Conservation (phyloP, 2,888 invertebrate genomes). For the Diarsia mendica region DNA sequence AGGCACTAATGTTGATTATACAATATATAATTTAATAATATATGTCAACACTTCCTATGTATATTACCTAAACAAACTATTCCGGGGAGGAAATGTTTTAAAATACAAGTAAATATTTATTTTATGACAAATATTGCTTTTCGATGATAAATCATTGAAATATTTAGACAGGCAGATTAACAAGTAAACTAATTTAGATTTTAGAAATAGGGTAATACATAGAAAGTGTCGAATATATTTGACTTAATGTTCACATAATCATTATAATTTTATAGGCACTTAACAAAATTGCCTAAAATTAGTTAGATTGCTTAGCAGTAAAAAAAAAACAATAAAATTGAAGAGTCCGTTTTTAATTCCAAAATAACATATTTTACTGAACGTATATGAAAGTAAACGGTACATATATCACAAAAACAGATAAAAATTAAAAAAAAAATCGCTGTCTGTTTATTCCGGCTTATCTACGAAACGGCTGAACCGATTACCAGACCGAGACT, state of each 20-base stretch:
- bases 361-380: too few relatives aligned
- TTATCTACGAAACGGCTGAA: too few relatives aligned
- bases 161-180: neutral
- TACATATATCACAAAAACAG: too few relatives aligned
- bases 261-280: conserved; percentile 22
- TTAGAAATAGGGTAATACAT: neutral
- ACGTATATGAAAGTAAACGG: too few relatives aligned
- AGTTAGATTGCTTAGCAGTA: conserved; percentile 11
- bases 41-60: conserved; percentile 4
- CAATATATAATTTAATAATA: conserved; percentile 8
- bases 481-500: too few relatives aligned
- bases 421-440: too few relatives aligned
- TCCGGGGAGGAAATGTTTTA: neutral
- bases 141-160: neutral
- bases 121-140: neutral
- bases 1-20: conserved; percentile 44
- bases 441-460: too few relatives aligned
- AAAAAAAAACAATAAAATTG: neutral
- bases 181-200: neutral
- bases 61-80: neutral
- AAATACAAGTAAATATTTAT: neutral
- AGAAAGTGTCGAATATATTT: conserved; percentile 15
- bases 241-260: neutral
- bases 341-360: too few relatives aligned
- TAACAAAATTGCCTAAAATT: conserved; percentile 18